A percentile compares a stretch with the other conserved stretches of the same genome.
These are phyloP conservation scores for Poecile atricapillus DNA, from an alignment of 2,113 vertebrate genomes.

Conservation along the genomic window DNA sequence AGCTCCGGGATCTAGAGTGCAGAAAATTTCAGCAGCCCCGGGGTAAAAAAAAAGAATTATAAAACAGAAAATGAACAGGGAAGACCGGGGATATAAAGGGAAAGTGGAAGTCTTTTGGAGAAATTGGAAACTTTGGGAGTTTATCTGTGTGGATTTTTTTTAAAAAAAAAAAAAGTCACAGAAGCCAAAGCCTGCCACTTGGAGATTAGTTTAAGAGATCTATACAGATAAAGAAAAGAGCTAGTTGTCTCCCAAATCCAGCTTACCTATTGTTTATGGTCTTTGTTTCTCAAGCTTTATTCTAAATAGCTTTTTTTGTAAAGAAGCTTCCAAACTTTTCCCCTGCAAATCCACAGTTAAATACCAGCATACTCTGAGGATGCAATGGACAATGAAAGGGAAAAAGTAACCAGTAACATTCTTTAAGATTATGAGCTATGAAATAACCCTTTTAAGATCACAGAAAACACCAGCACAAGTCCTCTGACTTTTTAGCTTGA, in stretches of 20 bases:
- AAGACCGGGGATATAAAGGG: neutral
- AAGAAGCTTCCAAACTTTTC: neutral
- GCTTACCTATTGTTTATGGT: neutral
- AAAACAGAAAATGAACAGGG: neutral
- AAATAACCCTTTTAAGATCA: neutral
- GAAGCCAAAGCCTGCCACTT: neutral
- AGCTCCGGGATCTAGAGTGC: neutral
- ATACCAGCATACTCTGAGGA: neutral
- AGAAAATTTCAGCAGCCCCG: neutral
- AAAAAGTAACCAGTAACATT: neutral
- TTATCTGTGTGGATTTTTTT: neutral
- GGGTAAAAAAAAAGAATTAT: neutral
- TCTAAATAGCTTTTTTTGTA: neutral
- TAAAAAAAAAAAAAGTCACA: neutral
- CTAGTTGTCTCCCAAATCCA: constrained; percentile 20
- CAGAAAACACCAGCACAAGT: neutral
- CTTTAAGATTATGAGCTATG: neutral
- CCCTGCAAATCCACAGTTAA: neutral
- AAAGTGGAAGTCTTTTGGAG: neutral
- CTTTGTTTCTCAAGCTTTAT: constrained; percentile 3
- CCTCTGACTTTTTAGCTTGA: neutral
- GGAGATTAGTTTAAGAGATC: constrained; percentile 22
- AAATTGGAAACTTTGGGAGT: neutral
- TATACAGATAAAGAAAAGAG: constrained; percentile 1
- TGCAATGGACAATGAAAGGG: neutral